These are phyloP conservation scores for Bombus breviceps DNA, from an alignment of 1,140 invertebrate species.

Conservation along the genomic window DNA sequence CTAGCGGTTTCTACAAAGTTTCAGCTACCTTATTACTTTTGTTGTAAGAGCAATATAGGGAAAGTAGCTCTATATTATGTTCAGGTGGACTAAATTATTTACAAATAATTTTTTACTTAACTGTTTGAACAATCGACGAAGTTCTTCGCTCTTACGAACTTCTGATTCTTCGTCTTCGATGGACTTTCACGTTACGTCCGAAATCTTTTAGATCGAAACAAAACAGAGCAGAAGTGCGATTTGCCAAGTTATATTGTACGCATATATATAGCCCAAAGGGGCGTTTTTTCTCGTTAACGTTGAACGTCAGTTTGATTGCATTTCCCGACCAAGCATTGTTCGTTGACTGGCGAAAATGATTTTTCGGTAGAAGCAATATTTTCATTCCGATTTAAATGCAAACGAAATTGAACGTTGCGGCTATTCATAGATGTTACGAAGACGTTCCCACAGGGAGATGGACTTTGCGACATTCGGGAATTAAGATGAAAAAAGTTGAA, in stretches of 20 bases:
- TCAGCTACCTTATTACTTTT: too few relatives aligned
- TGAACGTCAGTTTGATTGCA: conserved; percentile 19
- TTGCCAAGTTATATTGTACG: background rate
- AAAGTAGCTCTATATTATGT: too few relatives aligned
- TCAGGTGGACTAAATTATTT: too few relatives aligned
- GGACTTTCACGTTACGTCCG: background rate
- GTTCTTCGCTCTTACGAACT: background rate
- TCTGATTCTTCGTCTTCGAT: background rate
- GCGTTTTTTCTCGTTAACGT: conserved; percentile 3
- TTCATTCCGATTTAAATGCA: conserved; percentile 33
- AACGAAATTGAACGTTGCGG: conserved; percentile 3
- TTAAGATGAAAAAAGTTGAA: background rate
- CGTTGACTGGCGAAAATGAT: conserved; percentile 14
- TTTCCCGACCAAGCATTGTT: conserved; percentile 6
- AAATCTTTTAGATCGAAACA: background rate
- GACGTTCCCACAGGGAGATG: background rate
- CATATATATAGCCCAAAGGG: conserved; percentile 2
- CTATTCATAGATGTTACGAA: conserved; percentile 1
- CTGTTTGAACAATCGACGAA: too few relatives aligned
- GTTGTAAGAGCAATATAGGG: too few relatives aligned
- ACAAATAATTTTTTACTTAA: too few relatives aligned
- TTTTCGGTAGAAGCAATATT: conserved; percentile 7
- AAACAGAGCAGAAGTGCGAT: background rate
- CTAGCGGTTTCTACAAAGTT: too few relatives aligned
- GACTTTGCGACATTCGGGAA: background rate